Evolutionary conservation across 2,797 vertebrate genomes (phyloP), one percentile per base, ranked within the genome.

Genomic region (Diglossa cyanea): DNA sequence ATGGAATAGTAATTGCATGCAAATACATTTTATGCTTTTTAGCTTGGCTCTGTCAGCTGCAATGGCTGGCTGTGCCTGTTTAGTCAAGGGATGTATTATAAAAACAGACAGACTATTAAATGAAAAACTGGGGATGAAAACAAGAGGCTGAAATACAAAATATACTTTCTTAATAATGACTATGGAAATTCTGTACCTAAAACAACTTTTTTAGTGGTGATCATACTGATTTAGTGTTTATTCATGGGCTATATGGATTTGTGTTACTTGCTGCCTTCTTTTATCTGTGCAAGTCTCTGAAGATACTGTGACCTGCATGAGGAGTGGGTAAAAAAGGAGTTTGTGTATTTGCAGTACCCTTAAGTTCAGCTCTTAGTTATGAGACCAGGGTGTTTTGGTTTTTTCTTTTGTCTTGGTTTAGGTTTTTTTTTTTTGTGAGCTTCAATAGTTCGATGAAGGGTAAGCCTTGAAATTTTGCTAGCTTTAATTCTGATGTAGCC

Each of bases 1-100:
- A 68, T 48, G 63, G 44, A 86, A 60, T 87, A 90, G n/a, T 88
- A 89, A 93, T 87, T 90, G 37, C 13, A n/a, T 60, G 71, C 50
- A 94, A 89, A 70, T 65, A 62, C 16, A 40, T 77, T 74, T 93
- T 86, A 45, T 67, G 54, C 50, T 94, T 74, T 86, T 92, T 70
- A 91, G 23, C 39, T 93, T 42, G 67, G 72, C 65, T 94, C 83
- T 83, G 54, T 92, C 77, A 92, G 72, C 77, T 60, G 42, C 47
- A 96, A 9, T 0, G 73, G 55, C 76, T 90, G 82, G 50, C 79
- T 88, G 35, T 83, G 48, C 67, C 72, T 55, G 2, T 78, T 91
- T 77, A 80, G 58, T 86, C 73, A 74, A 48, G 39, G 25, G 30
- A 28, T 28, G 12, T 57, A 51, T 63, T 66, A 80, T 67, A 55